Percentiles rank a stretch among this genome's conserved stretches.
Conservation (phyloP, 1,140 invertebrate genomes). For the Drosophila rufa region DNA sequence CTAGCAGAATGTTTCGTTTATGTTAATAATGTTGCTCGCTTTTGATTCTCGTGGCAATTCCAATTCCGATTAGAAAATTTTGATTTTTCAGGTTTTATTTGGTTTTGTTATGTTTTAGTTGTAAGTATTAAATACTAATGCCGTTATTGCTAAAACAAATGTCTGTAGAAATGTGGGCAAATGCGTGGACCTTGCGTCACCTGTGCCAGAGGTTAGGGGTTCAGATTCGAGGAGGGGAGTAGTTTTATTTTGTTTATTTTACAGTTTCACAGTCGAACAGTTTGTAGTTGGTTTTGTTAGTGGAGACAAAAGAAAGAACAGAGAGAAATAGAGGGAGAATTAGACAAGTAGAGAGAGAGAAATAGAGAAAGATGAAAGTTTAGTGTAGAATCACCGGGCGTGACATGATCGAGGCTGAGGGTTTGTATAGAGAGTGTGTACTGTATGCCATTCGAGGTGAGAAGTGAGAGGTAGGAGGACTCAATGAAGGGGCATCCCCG, state of each 20-base stretch:
- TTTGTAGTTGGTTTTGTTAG: slow-evolving; percentile 54
- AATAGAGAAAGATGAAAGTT: slow-evolving; percentile 66
- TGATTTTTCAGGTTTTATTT: slow-evolving; percentile 45
- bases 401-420: slow-evolving; percentile 25
- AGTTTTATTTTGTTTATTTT: slow-evolving; percentile 33
- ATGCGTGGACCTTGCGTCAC: slow-evolving; percentile 75
- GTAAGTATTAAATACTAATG: slow-evolving; percentile 73
- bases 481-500: slow-evolving; percentile 11
- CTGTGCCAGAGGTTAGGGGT: slow-evolving; percentile 54
- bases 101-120: slow-evolving; percentile 53
- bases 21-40: slow-evolving; percentile 56
- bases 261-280: slow-evolving; percentile 44
- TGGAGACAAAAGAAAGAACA: slow-evolving; percentile 75
- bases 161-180: slow-evolving; percentile 78
- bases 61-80: slow-evolving; percentile 66
- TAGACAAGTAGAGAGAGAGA: slow-evolving; percentile 71
- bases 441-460: slow-evolving; percentile 54
- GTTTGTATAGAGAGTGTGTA: slow-evolving; percentile 34
- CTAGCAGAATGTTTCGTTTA: slow-evolving; percentile 51
- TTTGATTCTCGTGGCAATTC: slow-evolving; percentile 75
- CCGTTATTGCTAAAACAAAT: slow-evolving; percentile 79
- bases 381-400: slow-evolving; percentile 55
- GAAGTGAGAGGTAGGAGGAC: slow-evolving; percentile 6
- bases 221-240: slow-evolving; percentile 35
- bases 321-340: slow-evolving; percentile 68